Conservation (phyloP, 2,113 vertebrate genomes). For the Otis tarda region DNA sequence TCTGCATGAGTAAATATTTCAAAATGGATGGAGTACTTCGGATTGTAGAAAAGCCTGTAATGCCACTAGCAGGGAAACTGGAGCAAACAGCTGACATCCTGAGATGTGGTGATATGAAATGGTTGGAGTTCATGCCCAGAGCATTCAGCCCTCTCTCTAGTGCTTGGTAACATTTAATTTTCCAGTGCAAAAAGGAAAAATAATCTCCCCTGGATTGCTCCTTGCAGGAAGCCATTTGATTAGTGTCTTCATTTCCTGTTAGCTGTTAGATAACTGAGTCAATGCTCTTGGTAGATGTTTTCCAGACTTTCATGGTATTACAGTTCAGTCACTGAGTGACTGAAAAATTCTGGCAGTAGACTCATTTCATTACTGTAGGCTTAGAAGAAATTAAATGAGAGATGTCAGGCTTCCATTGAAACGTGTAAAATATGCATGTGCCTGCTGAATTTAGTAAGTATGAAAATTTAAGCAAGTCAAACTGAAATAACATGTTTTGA, state of each 20-base stretch:
- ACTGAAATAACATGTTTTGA: background rate
- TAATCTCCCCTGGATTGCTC: background rate
- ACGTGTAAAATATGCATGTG: conserved; percentile 24
- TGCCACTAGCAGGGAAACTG: background rate
- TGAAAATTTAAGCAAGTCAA: background rate
- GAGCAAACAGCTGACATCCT: background rate
- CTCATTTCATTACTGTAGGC: conserved; percentile 27
- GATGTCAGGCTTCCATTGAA: conserved; percentile 22
- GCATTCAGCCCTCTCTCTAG: background rate
- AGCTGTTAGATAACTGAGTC: background rate
- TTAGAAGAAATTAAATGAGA: conserved; percentile 48
- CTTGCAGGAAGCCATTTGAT: background rate
- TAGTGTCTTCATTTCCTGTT: background rate
- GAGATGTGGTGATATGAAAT: background rate
- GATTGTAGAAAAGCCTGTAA: background rate
- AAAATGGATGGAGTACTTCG: background rate
- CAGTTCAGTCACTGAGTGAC: background rate
- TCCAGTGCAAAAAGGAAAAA: background rate
- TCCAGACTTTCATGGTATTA: conserved; percentile 4
- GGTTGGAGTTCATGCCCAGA: background rate
- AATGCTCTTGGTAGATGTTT: background rate
- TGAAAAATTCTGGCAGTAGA: conserved; percentile 43
- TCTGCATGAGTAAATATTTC: background rate
- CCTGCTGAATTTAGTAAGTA: background rate
- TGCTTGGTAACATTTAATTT: background rate